phyloP scores from a whole-genome alignment of 2,113 vertebrate genomes.

The Laterallus jamaicensis region DNA sequence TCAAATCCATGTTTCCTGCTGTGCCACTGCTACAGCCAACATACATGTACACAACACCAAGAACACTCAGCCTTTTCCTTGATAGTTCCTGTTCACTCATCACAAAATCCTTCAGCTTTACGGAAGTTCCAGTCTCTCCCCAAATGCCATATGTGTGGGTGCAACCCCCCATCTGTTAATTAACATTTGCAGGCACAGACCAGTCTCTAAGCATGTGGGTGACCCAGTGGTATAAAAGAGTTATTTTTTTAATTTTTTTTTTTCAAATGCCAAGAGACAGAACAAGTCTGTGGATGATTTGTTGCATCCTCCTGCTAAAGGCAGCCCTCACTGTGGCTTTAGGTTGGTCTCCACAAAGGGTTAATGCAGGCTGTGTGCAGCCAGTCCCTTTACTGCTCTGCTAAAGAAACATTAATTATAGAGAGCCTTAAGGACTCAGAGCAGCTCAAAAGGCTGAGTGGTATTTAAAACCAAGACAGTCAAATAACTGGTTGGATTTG shows the following conservation, averaged over 20 bases:
- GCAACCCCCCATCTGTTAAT: not conserved
- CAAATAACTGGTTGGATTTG: slow-evolving; percentile 62
- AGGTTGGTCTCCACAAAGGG: not conserved
- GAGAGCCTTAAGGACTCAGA: slow-evolving; percentile 14
- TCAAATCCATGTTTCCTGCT: not conserved
- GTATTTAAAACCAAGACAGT: slow-evolving; percentile 65
- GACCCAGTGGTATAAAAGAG: not conserved
- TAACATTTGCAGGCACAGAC: not conserved
- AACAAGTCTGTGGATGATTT: not conserved
- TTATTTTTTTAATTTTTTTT: not conserved
- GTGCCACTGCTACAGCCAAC: not conserved
- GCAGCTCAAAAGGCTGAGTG: slow-evolving; percentile 27
- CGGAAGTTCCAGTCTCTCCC: not conserved
- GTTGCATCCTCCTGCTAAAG: fast-evolving
- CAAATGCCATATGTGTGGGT: not conserved
- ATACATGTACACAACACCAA: fast-evolving
- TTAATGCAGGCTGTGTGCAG: slow-evolving; percentile 34
- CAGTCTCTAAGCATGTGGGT: not conserved
- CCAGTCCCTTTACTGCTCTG: not conserved
- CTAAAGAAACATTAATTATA: slow-evolving; percentile 67
- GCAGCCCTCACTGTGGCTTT: not conserved
- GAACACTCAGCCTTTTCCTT: fast-evolving
- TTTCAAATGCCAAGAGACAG: not conserved
- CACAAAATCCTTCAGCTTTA: not conserved
- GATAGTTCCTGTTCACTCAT: not conserved